Evolutionary conservation across 2,113 vertebrate species (phyloP).

Genomic region (Ceuthmochares aereus): DNA sequence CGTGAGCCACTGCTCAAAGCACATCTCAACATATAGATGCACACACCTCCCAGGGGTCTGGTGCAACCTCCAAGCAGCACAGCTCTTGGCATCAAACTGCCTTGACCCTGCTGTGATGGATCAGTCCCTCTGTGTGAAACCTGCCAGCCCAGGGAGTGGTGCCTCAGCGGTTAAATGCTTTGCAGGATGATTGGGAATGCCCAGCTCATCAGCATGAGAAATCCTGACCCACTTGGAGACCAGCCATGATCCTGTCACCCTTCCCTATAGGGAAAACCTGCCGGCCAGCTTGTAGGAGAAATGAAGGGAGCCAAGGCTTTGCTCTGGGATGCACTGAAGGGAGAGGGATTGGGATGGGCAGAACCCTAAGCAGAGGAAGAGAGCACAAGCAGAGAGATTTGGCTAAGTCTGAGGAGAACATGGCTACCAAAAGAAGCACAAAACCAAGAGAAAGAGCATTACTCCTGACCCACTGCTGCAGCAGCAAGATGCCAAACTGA

Average conservation of each 20-base stretch:
- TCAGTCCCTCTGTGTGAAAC: background rate
- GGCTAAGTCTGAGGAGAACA: background rate
- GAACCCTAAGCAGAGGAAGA: fast-evolving
- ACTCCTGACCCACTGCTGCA: background rate
- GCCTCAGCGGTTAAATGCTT: background rate
- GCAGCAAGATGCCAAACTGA: background rate
- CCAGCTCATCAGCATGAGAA: background rate
- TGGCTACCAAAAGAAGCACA: background rate
- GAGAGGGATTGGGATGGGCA: background rate
- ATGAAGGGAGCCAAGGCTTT: background rate
- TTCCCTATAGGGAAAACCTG: background rate
- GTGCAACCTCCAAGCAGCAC: fast-evolving
- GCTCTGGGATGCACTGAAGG: background rate
- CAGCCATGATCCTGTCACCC: background rate
- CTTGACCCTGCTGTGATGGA: fast-evolving
- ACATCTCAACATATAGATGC: fast-evolving
- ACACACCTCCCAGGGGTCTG: fast-evolving
- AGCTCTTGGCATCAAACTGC: background rate
- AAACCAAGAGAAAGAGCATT: background rate
- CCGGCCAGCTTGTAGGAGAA: background rate
- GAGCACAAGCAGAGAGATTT: background rate
- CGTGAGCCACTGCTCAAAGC: background rate
- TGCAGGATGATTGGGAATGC: background rate
- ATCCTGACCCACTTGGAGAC: background rate
- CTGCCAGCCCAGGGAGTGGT: fast-evolving